A percentile compares a stretch with the other conserved stretches of the same genome.
These are phyloP conservation scores for Lasioglossum pauxillum DNA, from an alignment of 2,888 invertebrate species.

Conservation along the genomic window DNA sequence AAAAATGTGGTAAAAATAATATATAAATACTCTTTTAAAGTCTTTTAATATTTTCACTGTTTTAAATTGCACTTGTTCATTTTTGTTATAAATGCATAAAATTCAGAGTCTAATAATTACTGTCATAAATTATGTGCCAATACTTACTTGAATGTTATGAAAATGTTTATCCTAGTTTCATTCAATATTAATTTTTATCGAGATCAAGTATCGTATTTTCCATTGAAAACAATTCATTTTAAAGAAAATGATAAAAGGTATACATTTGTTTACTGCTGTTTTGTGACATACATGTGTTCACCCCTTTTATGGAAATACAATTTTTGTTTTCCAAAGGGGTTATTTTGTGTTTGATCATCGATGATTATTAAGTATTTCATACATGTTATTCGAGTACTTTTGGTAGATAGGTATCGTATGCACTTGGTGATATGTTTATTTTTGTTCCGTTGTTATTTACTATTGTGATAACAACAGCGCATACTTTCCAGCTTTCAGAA, in stretches of 20 bases:
- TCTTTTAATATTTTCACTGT: no score
- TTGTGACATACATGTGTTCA: constrained; percentile 22
- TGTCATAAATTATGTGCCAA: background rate
- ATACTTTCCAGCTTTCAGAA: background rate
- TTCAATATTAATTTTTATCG: constrained; percentile 11
- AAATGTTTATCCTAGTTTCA: constrained; percentile 14
- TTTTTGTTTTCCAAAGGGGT: constrained; percentile 15
- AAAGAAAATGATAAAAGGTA: background rate
- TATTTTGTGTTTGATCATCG: constrained; percentile 37
- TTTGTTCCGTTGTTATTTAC: background rate
- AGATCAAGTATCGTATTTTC: background rate
- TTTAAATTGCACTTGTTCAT: no score
- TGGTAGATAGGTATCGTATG: background rate
- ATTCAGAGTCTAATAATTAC: no score
- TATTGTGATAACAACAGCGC: constrained; percentile 1
- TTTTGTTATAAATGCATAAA: no score
- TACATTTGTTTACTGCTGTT: background rate
- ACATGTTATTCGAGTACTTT: constrained; percentile 10
- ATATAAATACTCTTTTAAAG: no score
- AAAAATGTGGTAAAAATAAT: background rate
- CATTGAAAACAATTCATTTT: constrained; percentile 7
- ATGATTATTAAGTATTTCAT: constrained; percentile 24
- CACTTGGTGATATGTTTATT: constrained; percentile 9
- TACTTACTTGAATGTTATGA: constrained; percentile 30
- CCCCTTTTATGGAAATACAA: constrained; percentile 26